Evolutionary conservation across 2,113 vertebrate species (phyloP), one percentile per base, ranked within the genome.

Genomic region (Gymnorhina tibicen): DNA sequence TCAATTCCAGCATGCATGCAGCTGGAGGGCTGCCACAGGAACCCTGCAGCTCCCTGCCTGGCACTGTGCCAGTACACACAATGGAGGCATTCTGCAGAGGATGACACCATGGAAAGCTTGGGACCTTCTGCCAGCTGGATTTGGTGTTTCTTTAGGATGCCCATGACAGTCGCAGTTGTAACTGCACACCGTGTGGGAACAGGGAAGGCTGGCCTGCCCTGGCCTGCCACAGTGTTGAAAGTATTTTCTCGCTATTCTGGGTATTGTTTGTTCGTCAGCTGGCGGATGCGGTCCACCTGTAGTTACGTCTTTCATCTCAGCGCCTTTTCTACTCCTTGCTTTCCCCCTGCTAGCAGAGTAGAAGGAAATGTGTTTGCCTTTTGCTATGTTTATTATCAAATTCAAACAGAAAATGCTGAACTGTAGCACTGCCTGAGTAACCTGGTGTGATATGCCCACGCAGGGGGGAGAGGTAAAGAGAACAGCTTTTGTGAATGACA

Each of bases 391-490:
- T 82, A 76, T 82, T 69, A 59, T 15, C 32, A 58, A 85, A 78
- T 32, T 79, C 63, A 87, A 89, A 75, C 0, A 4, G 33, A 67
- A 66, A 87, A 68, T 0, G 3, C 16, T 76, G 81, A 89, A 50
- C 42, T 49, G 56, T 28, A 73, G 81, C 18, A 5, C 37, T 66
- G 70, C 67, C 50, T 62, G 56, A 67, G 41, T 44, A 77, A 91
- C 55, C 49, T 18, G 33, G 22, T 55, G 35, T 6, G 12, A 75
- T 46, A 81, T 0, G 0, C 53, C 67, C 26, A 70, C 1, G 0
- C n/a, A 11, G 42, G 32, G 47, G 32, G 49, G 30, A 82, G 23
- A 93, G 18, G 66, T 58, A 73, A 79, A 91, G 56, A 62, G 27
- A 28, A 41, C n/a, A 58, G 16, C 41, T 76, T 89, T 79, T 76